These are phyloP conservation scores for Chunga burmeisteri DNA, from an alignment of 2,113 vertebrate species.

Conservation along the genomic window DNA sequence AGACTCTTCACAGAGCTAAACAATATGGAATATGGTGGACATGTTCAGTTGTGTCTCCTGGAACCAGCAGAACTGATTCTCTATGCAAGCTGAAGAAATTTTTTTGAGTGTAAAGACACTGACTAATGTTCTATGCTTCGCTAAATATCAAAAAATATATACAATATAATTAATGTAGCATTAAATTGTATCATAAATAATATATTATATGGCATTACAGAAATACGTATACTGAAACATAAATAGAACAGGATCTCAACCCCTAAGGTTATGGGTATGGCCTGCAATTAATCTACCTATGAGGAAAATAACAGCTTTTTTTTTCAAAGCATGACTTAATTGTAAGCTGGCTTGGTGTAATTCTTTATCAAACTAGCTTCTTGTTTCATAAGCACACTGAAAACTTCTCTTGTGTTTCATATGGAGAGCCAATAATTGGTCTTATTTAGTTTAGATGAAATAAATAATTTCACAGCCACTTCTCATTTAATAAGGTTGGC, in stretches of 20 bases:
- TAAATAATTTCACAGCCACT: slow-evolving; percentile 60
- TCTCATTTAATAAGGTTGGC: slow-evolving; percentile 53
- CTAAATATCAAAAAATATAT: not conserved
- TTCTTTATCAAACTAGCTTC: not conserved
- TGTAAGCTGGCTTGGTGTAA: not conserved
- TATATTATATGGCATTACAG: not conserved
- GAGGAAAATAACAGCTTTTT: not conserved
- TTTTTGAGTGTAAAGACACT: not conserved
- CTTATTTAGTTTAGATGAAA: slow-evolving; percentile 51
- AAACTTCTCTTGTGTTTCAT: slow-evolving; percentile 3
- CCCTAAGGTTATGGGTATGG: not conserved
- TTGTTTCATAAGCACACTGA: not conserved
- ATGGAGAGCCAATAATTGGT: slow-evolving; percentile 11
- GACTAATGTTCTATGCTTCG: not conserved
- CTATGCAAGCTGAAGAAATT: not conserved
- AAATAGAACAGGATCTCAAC: not conserved
- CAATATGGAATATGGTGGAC: not conserved
- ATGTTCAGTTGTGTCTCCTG: not conserved
- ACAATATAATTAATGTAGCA: not conserved
- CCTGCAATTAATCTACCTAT: not conserved
- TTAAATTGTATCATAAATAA: not conserved
- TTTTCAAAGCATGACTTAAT: not conserved
- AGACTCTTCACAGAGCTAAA: not conserved
- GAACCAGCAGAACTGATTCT: not conserved
- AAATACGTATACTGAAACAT: not conserved